Conservation (phyloP, 2,113 vertebrate species). For the Sus scrofa region DNA sequence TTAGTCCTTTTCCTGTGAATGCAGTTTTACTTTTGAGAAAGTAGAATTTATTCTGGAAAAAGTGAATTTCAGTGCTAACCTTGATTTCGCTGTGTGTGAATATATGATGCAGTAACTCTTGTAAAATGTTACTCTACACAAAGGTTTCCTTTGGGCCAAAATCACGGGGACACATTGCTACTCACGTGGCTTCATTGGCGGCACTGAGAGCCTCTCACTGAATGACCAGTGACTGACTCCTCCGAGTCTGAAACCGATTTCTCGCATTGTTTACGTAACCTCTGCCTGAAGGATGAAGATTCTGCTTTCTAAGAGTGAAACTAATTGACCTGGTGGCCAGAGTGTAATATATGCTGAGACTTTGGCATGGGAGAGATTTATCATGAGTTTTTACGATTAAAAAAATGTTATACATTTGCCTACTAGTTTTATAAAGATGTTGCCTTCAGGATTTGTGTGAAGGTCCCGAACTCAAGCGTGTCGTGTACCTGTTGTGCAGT, state of each 20-base stretch:
- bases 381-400: conserved; percentile 82
- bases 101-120: conserved; percentile 78
- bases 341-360: conserved; percentile 85
- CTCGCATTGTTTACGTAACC: conserved; percentile 81
- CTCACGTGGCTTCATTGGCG: conserved; percentile 77
- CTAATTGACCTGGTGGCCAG: conserved; percentile 83
- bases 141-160: conserved; percentile 73
- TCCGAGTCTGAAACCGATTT: conserved; percentile 75
- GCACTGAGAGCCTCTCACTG: conserved; percentile 81
- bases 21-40: conserved; percentile 72
- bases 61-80: conserved; percentile 79
- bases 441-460: conserved; percentile 85
- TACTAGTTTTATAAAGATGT: conserved; percentile 80
- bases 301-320: conserved; percentile 79
- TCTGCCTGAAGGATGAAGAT: conserved; percentile 81
- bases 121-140: conserved; percentile 79
- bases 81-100: conserved; percentile 80
- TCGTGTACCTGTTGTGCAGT: conserved; percentile 81
- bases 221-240: conserved; percentile 78
- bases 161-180: conserved; percentile 76
- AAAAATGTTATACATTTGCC: conserved; percentile 86
- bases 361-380: conserved; percentile 85
- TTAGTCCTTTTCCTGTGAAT: conserved; percentile 79
- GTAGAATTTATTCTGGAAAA: conserved; percentile 80
- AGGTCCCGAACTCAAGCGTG: conserved; percentile 84